Evolutionary conservation across 2,113 vertebrate species (phyloP).

Genomic region (Tragelaphus imberbis): DNA sequence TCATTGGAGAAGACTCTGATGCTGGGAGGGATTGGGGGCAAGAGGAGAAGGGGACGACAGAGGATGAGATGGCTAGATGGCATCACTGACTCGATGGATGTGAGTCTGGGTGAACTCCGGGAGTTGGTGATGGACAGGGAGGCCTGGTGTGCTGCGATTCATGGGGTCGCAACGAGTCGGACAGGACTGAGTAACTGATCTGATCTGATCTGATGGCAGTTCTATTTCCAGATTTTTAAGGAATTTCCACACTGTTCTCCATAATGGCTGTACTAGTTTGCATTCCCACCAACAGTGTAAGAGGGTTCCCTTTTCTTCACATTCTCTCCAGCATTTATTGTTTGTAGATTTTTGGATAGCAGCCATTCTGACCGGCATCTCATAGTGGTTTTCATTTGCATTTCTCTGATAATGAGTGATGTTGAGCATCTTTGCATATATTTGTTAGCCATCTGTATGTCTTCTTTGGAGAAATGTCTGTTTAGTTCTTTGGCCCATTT

Average conservation of each 20-base stretch:
- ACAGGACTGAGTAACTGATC: too few relatives aligned
- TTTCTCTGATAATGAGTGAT: neutral
- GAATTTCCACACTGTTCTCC: neutral
- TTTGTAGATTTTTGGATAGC: fast-evolving
- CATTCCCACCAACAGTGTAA: neutral
- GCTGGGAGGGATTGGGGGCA: too few relatives aligned
- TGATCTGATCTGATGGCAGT: neutral
- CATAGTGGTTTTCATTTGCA: neutral
- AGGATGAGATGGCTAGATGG: too few relatives aligned
- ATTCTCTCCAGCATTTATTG: neutral
- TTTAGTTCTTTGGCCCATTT: neutral
- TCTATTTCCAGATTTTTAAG: neutral
- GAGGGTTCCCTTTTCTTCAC: neutral
- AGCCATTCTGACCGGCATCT: neutral
- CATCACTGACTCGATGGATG: too few relatives aligned
- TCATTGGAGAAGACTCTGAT: too few relatives aligned
- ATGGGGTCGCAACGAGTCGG: too few relatives aligned
- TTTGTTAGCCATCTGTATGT: neutral
- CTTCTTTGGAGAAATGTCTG: neutral
- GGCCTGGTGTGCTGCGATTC: too few relatives aligned
- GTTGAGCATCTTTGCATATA: neutral
- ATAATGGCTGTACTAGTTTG: neutral
- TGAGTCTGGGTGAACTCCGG: too few relatives aligned
- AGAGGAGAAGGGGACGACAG: too few relatives aligned
- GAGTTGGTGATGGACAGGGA: too few relatives aligned